phyloP scores from a whole-genome alignment of 2,888 invertebrate species.

The Conchocele bisecta region DNA sequence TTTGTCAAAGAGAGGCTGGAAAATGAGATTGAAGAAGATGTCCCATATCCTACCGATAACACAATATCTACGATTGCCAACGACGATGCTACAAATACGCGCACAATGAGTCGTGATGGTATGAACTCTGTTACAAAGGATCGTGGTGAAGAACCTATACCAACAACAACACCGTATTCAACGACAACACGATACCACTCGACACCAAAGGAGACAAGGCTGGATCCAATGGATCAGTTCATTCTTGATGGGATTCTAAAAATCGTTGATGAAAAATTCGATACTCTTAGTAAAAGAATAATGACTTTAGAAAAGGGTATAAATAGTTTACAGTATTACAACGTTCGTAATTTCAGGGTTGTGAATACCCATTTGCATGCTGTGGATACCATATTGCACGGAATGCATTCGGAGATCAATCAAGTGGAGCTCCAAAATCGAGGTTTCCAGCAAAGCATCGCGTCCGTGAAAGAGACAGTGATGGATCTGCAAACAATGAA shows the following conservation, averaged over 20 bases:
- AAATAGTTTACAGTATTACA: conserved; percentile 74
- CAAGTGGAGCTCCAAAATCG: conserved; percentile 59
- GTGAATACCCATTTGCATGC: conserved; percentile 68
- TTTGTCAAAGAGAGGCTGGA: no score
- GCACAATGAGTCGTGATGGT: no score
- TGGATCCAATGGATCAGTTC: conserved; percentile 65
- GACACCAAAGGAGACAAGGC: no score
- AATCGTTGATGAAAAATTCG: conserved; percentile 74
- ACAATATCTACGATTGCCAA: no score
- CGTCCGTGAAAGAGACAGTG: conserved; percentile 61
- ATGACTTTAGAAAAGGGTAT: conserved; percentile 68
- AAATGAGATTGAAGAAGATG: no score
- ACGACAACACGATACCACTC: no score
- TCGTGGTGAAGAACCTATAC: no score
- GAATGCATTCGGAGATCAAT: conserved; percentile 57
- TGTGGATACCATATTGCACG: conserved; percentile 61
- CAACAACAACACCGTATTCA: no score
- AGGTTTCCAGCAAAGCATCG: conserved; percentile 54
- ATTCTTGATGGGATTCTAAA: conserved; percentile 67
- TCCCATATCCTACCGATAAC: no score
- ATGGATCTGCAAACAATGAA: conserved; percentile 60
- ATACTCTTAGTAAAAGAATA: conserved; percentile 68
- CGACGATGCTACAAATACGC: no score
- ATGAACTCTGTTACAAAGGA: no score
- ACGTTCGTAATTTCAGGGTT: conserved; percentile 69